phyloP scores from a whole-genome alignment of 2,888 invertebrate genomes.

The Tenodera sinensis region DNA sequence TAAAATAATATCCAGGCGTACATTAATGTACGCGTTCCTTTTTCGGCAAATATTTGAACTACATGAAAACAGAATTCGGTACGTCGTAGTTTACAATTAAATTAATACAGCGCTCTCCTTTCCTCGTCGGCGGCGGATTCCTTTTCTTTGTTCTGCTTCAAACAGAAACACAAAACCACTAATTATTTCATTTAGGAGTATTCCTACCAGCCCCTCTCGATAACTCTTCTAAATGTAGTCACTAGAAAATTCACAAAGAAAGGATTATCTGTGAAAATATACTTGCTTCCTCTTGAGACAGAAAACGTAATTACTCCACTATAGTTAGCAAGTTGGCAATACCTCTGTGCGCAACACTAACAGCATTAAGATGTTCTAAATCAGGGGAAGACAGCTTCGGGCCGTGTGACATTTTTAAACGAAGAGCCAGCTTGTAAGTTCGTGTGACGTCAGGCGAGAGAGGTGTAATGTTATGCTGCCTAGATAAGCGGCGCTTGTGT shows the following conservation, averaged over 20 bases:
- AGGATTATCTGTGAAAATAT: background rate
- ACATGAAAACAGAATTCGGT: conserved; percentile 11
- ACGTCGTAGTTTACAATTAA: background rate
- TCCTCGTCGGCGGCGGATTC: background rate
- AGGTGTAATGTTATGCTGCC: too few relatives aligned
- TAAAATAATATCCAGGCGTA: too few relatives aligned
- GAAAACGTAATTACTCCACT: background rate
- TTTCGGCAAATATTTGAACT: background rate
- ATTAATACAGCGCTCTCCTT: background rate
- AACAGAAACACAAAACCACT: conserved; percentile 8
- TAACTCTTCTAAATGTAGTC: background rate
- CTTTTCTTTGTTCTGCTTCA: background rate
- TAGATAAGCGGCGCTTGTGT: too few relatives aligned
- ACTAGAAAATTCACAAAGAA: conserved; percentile 4
- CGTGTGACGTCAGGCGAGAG: too few relatives aligned
- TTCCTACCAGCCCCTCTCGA: background rate
- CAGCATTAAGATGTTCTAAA: too few relatives aligned
- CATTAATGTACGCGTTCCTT: background rate
- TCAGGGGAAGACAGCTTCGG: too few relatives aligned
- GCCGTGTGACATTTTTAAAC: too few relatives aligned
- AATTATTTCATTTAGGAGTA: conserved; percentile 7
- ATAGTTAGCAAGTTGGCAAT: background rate
- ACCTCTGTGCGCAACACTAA: too few relatives aligned
- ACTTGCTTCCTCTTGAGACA: background rate
- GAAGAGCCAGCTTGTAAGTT: too few relatives aligned